These are phyloP conservation scores for Pseudachorutes palmiensis DNA, from an alignment of 1,140 invertebrate genomes.

Conservation along the genomic window DNA sequence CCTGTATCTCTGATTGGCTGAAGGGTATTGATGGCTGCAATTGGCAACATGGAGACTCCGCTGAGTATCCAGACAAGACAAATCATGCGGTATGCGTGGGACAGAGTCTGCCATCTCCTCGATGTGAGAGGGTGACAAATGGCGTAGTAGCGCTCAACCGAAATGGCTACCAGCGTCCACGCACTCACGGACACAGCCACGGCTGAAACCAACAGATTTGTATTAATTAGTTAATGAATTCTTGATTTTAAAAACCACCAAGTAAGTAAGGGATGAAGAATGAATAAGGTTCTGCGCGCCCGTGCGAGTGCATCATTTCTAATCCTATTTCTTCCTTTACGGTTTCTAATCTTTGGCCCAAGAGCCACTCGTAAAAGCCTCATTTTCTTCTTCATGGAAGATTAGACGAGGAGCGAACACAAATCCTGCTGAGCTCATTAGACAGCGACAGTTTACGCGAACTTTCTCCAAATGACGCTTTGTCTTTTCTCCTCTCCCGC, in stretches of 20 bases:
- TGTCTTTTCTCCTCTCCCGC: no score
- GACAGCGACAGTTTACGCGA: background rate
- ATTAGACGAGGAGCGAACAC: background rate
- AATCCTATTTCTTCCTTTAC: no score
- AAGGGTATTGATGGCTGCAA: slow-evolving; percentile 57
- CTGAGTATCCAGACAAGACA: slow-evolving; percentile 63
- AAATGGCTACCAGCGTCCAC: slow-evolving; percentile 83
- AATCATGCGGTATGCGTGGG: slow-evolving; percentile 80
- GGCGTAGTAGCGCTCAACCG: slow-evolving; percentile 76
- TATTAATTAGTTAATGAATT: background rate
- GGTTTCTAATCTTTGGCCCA: no score
- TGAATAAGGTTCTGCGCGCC: no score
- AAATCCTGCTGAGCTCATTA: slow-evolving; percentile 1
- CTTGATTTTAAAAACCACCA: background rate
- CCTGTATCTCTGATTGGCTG: slow-evolving; percentile 41
- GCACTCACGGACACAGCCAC: slow-evolving; percentile 77
- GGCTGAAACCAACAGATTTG: slow-evolving; percentile 48
- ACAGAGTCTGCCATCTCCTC: slow-evolving; percentile 77
- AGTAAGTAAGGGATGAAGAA: no score
- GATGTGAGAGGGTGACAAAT: slow-evolving; percentile 80
- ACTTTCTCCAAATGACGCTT: no score
- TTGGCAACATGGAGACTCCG: slow-evolving; percentile 59
- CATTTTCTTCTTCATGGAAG: background rate
- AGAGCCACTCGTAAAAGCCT: background rate
- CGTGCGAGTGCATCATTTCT: no score